Percentiles rank a stretch among this genome's conserved stretches.
phyloP scores from a whole-genome alignment of 2,797 vertebrate species.

The Poecilia gillii region DNA sequence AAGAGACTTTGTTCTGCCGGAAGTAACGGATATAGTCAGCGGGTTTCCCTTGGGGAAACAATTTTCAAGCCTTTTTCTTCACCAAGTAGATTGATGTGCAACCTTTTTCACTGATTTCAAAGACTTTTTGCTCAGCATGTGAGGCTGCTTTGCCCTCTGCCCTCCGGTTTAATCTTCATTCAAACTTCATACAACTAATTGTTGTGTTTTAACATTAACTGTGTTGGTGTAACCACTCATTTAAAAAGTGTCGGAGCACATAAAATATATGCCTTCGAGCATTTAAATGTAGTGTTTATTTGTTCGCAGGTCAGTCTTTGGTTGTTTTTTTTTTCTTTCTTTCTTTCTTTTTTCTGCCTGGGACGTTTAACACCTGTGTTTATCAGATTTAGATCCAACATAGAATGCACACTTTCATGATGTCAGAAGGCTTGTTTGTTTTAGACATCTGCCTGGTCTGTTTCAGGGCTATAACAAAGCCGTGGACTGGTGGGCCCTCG shows the following conservation, averaged over 20 bases:
- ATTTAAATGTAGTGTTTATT: neutral
- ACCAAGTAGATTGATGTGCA: neutral
- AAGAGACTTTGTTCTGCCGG: neutral
- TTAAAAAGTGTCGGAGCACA: neutral
- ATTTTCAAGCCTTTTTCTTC: neutral
- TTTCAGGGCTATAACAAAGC: conserved; percentile 98
- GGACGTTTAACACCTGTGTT: neutral
- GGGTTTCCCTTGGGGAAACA: neutral
- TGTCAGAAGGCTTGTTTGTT: neutral
- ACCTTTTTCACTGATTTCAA: neutral
- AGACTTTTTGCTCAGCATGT: neutral
- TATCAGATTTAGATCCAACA: neutral
- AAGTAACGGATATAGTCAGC: neutral
- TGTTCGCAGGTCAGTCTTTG: neutral
- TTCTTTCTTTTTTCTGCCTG: neutral
- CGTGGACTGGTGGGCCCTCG: conserved; percentile 99
- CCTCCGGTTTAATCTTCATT: neutral
- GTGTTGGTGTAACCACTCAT: neutral
- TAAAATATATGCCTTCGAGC: neutral
- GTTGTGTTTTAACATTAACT: neutral
- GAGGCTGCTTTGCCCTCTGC: neutral
- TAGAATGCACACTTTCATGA: neutral
- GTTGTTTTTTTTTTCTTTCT: neutral
- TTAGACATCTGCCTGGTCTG: conserved; percentile 2
- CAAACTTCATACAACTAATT: neutral